Base-by-base conservation (phyloP, 1,140 invertebrate species). In the Probaryconus sp. region DNA sequence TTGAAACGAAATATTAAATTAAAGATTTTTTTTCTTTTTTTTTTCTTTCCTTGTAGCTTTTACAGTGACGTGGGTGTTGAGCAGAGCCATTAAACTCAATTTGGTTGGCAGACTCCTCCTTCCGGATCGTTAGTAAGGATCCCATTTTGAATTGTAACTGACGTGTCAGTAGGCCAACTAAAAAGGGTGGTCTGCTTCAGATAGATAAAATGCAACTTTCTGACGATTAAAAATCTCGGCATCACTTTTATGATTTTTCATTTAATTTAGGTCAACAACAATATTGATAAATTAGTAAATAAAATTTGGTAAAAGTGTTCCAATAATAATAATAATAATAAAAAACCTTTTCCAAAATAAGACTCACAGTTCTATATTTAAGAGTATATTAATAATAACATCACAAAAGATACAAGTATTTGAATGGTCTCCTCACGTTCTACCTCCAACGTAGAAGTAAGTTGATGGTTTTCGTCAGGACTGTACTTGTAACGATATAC, bases 401-500 rank as follows among this genome's bases (percentile, higher is more conserved):
- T 24, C 30, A 42, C 9, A 14, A 5, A 40, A 20, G 3, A 20
- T 42, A 42, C 17, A 20, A 30, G 51, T 43, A 33, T 37, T 7
- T 17, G 14, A 60, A 65, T 60, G 24, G 37, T 1, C 55, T 53
- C 60, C 47, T 65, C 69, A 60, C 53, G 60, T 60, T 58, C 53
- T 58, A 64, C 58, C 60, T 50, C 53, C 61, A 58, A 67, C 69
- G 69, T 60, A 40, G 51, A 42, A 10, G 7, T 26, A 18, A 16
- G 24, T 13, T 7, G 2, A n/a, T 5, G 5, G 18, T 81, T 81
- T 58, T 79, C 60, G 68, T 17, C 9, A 2, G 30, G 79, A 83
- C 79, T 81, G 78, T 82, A 83, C 79, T 68, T 79, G 69, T 81
- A 83, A 83, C 81, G 81, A 83, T 81, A 81, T 78, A 79, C 79